These are phyloP conservation scores for Branchellion lobata DNA, from an alignment of 2,888 invertebrate genomes.

Conservation along the genomic window DNA sequence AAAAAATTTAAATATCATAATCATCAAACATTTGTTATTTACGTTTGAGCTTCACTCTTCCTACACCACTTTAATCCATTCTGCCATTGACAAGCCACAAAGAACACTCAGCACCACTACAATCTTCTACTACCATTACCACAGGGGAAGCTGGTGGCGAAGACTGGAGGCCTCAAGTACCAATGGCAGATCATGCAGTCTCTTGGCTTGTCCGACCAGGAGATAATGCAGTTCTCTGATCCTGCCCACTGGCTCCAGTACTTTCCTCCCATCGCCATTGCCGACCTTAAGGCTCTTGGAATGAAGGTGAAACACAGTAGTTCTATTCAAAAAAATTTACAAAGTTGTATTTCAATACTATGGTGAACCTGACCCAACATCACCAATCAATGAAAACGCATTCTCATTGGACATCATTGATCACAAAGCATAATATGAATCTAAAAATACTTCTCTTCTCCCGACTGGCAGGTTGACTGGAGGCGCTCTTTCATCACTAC, in stretches of 20 bases:
- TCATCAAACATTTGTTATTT: not conserved
- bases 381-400: too few relatives aligned
- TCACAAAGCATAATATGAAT: too few relatives aligned
- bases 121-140: too few relatives aligned
- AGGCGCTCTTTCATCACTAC: constrained; percentile 96
- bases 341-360: not conserved
- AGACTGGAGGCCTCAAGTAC: constrained; percentile 82
- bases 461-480: constrained; percentile 91
- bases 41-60: not conserved
- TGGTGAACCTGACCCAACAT: not conserved
- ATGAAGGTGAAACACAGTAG: constrained; percentile 75
- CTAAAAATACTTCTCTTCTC: too few relatives aligned
- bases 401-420: too few relatives aligned
- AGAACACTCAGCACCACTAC: too few relatives aligned
- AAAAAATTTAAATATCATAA: too few relatives aligned
- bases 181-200: constrained; percentile 99
- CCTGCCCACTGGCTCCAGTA: constrained; percentile 90
- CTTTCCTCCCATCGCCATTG: constrained; percentile 85
- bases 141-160: constrained; percentile 89
- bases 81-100: too few relatives aligned
- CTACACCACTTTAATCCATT: too few relatives aligned
- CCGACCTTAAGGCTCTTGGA: constrained; percentile 85
- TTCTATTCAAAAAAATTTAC: constrained; percentile 34
- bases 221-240: constrained; percentile 86
- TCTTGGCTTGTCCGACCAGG: constrained; percentile 83